Evolutionary conservation across 2,113 vertebrate genomes (phyloP).

Genomic region (Baryphthengus martii): DNA sequence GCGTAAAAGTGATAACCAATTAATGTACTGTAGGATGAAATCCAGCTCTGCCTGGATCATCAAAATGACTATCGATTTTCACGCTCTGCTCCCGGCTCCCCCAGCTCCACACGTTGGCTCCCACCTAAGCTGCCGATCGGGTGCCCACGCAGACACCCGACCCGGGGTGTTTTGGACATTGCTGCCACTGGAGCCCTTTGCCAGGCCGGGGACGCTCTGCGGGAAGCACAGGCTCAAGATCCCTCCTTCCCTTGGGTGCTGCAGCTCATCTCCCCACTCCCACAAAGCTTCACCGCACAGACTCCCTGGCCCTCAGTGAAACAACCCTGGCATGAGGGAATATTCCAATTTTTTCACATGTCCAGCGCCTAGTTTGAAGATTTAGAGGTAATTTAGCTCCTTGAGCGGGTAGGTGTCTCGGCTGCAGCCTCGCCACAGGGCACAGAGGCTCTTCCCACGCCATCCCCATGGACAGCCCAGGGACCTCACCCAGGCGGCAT

Average conservation of each 20-base stretch:
- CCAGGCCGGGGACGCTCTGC: rapidly evolving
- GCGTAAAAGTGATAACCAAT: not conserved
- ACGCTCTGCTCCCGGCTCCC: rapidly evolving
- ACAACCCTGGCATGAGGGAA: not conserved
- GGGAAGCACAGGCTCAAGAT: rapidly evolving
- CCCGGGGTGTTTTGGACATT: rapidly evolving
- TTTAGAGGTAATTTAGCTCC: not conserved
- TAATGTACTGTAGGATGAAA: not conserved
- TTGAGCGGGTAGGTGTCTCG: rapidly evolving
- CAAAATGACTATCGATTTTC: rapidly evolving
- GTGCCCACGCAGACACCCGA: rapidly evolving
- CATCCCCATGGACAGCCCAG: not conserved
- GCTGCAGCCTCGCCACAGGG: not conserved
- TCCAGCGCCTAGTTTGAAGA: not conserved
- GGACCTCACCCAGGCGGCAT: not conserved
- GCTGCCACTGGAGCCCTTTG: not conserved
- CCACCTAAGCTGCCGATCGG: rapidly evolving
- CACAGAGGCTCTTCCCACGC: rapidly evolving
- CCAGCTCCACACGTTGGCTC: rapidly evolving
- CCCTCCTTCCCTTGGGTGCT: not conserved
- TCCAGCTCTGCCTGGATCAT: not conserved
- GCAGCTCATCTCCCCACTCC: not conserved
- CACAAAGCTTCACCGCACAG: rapidly evolving
- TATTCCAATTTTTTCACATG: rapidly evolving
- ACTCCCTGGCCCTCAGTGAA: not conserved